Conservation (phyloP, 2,888 invertebrate species). For the Junonia oenone region DNA sequence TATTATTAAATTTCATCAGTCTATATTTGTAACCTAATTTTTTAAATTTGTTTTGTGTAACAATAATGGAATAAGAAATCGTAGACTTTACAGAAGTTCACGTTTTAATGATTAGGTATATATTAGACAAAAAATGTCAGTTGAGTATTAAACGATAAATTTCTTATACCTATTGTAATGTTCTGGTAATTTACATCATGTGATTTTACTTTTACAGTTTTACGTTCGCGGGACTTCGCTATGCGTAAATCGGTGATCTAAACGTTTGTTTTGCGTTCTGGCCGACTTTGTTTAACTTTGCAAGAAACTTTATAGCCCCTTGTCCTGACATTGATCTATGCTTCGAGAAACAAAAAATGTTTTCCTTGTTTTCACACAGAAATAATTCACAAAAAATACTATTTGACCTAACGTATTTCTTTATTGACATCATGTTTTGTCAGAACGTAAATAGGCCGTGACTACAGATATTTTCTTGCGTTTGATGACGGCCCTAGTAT, state of each 20-base stretch:
- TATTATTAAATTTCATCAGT: slow-evolving; percentile 17
- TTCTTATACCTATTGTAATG: background rate
- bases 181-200: background rate
- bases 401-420: slow-evolving; percentile 25
- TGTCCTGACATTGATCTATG: slow-evolving; percentile 19
- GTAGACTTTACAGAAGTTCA: too few relatives aligned
- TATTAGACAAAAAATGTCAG: too few relatives aligned
- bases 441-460: slow-evolving; percentile 48
- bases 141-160: background rate
- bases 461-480: slow-evolving; percentile 44
- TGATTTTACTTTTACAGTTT: background rate
- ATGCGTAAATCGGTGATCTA: background rate
- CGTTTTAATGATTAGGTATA: too few relatives aligned
- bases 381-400: slow-evolving; percentile 12
- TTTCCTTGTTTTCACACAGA: slow-evolving; percentile 1
- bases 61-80: too few relatives aligned
- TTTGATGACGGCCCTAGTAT: slow-evolving; percentile 49
- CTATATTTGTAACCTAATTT: too few relatives aligned
- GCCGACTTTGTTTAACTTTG: slow-evolving; percentile 19
- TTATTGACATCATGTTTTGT: slow-evolving; percentile 38
- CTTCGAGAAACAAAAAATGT: slow-evolving; percentile 5
- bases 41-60: too few relatives aligned
- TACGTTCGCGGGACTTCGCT: background rate
- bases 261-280: slow-evolving; percentile 19
- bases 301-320: slow-evolving; percentile 20